Evolutionary conservation across 2,113 vertebrate genomes (phyloP).

Genomic region (Camelus dromedarius): DNA sequence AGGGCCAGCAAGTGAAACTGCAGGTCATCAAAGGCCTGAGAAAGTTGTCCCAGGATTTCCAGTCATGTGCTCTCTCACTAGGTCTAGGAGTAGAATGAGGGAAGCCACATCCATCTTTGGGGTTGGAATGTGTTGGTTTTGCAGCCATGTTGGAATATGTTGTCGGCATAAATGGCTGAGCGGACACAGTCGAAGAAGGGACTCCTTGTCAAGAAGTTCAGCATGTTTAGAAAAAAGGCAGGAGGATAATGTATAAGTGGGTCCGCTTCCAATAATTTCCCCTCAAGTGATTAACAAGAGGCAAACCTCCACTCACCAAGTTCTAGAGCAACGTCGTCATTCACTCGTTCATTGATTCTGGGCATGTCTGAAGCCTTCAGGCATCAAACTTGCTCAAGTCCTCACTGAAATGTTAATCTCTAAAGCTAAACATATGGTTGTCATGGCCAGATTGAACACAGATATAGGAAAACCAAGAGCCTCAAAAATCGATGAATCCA

Average conservation of each 20-base stretch:
- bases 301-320: not conserved
- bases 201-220: not conserved
- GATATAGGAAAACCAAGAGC: not conserved
- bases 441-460: not conserved
- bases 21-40: not conserved
- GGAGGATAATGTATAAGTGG: not conserved
- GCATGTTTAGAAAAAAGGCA: not conserved
- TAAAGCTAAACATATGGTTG: not conserved
- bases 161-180: not conserved
- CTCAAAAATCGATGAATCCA: not conserved
- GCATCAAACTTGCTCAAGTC: not conserved
- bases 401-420: not conserved
- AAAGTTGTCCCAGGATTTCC: constrained; percentile 20
- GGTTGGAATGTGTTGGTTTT: not conserved
- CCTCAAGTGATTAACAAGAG: not conserved
- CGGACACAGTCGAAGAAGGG: not conserved
- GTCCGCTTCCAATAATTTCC: not conserved
- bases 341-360: not conserved
- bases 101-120: not conserved
- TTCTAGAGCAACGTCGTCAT: not conserved
- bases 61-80: constrained; percentile 24
- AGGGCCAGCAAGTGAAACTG: not conserved
- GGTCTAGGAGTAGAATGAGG: constrained; percentile 22
- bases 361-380: not conserved
- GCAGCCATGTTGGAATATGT: not conserved